Conservation (phyloP, 2,888 invertebrate species). For the Pristionchus arcanus region DNA sequence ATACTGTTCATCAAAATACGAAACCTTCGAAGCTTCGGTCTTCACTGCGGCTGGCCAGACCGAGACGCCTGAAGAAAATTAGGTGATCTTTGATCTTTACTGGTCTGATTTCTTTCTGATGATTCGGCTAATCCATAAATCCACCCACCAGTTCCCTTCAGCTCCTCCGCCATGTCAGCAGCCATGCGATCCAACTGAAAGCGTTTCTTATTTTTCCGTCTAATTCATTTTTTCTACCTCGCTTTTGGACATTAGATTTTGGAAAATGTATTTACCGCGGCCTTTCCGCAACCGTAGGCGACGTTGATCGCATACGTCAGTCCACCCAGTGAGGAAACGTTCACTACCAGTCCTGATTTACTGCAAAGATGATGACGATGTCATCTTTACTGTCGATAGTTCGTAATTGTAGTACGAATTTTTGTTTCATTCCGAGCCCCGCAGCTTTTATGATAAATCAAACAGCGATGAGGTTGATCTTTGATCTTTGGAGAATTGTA, state of each 20-base stretch:
- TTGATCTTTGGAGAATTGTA: background rate
- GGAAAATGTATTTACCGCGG: slow-evolving; percentile 73
- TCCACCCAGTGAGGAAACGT: slow-evolving; percentile 80
- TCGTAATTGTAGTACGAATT: no score
- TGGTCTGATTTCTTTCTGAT: background rate
- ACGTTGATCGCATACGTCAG: slow-evolving; percentile 80
- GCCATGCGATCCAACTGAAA: slow-evolving; percentile 81
- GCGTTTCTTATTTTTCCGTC: background rate
- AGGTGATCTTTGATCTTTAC: background rate
- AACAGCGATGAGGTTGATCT: background rate
- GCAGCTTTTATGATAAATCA: no score
- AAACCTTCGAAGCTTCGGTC: slow-evolving; percentile 59
- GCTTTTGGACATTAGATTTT: background rate
- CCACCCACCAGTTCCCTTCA: slow-evolving; percentile 71
- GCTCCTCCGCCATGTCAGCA: slow-evolving; percentile 81
- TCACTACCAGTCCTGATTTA: slow-evolving; percentile 80
- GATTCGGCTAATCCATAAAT: background rate
- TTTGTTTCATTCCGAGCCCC: no score
- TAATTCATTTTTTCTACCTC: background rate
- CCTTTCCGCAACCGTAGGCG: slow-evolving; percentile 81
- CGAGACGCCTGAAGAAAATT: slow-evolving; percentile 71
- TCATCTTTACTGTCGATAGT: no score
- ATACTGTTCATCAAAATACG: no score
- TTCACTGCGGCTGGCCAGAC: slow-evolving; percentile 81
- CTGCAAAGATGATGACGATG: slow-evolving; percentile 48